phyloP scores from a whole-genome alignment of 2,797 vertebrate genomes.

The Philypnodon macrostomus region DNA sequence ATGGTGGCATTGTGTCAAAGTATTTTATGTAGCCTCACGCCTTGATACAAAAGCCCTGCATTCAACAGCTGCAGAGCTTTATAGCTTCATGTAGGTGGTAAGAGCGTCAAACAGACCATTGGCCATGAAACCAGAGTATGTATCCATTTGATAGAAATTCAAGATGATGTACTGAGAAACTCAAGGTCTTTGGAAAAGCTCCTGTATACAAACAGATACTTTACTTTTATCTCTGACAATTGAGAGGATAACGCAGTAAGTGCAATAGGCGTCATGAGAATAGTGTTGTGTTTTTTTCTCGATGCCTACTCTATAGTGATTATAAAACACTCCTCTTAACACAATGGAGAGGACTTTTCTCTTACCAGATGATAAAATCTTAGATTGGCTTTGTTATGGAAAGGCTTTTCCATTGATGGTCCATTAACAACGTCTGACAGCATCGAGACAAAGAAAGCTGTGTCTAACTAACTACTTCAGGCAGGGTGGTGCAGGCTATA shows the following conservation, averaged over 20 bases:
- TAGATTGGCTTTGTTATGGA: background rate
- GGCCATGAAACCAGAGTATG: background rate
- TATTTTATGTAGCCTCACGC: slow-evolving; percentile 12
- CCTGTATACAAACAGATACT: slow-evolving; percentile 12
- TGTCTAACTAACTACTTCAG: background rate
- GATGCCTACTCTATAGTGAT: no score
- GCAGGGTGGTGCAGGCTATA: background rate
- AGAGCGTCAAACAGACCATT: background rate
- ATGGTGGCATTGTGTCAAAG: slow-evolving; percentile 27
- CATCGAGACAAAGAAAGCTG: background rate
- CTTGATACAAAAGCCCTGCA: slow-evolving; percentile 13
- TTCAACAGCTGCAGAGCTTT: background rate
- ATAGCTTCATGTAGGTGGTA: slow-evolving; percentile 1
- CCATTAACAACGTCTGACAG: slow-evolving; percentile 6
- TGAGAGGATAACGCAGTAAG: background rate
- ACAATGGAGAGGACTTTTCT: background rate
- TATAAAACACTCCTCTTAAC: no score
- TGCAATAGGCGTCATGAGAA: no score
- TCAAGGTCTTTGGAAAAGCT: slow-evolving; percentile 6
- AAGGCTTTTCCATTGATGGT: background rate
- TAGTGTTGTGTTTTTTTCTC: no score
- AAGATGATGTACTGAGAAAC: slow-evolving; percentile 20
- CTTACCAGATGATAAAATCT: background rate
- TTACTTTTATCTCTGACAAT: background rate
- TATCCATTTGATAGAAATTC: slow-evolving; percentile 19